A percentile compares a stretch with the other conserved stretches of the same genome.
These are phyloP conservation scores for Troides oblongomaculatus DNA, from an alignment of 2,888 invertebrate genomes.

Conservation along the genomic window DNA sequence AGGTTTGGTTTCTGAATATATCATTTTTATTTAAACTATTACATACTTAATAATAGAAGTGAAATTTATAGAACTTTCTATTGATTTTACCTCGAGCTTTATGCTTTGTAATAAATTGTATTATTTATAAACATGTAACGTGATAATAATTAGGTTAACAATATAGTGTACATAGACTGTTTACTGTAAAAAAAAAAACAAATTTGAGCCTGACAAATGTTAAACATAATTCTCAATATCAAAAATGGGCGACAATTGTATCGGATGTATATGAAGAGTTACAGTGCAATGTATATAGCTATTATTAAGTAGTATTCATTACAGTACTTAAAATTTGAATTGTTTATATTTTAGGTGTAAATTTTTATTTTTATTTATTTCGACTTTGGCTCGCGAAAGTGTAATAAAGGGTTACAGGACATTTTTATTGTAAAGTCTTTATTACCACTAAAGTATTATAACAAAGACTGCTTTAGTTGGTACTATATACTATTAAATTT, in stretches of 20 bases:
- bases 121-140: conserved; percentile 68
- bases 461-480: not conserved
- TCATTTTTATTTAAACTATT: conserved; percentile 4
- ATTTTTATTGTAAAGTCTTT: not conserved
- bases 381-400: not conserved
- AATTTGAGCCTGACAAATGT: conserved; percentile 45
- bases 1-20: not conserved
- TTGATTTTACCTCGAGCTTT: conserved; percentile 1
- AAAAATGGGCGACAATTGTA: conserved; percentile 49
- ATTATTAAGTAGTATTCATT: conserved; percentile 50
- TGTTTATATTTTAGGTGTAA: conserved; percentile 39
- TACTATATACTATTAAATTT: not conserved
- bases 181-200: conserved; percentile 50
- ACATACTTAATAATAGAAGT: not conserved
- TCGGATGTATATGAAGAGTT: conserved; percentile 43
- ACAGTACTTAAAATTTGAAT: conserved; percentile 31
- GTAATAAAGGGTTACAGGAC: not conserved
- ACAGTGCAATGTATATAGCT: conserved; percentile 63
- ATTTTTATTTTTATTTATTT: conserved; percentile 37
- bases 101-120: conserved; percentile 33
- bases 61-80: conserved; percentile 10
- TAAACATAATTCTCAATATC: conserved; percentile 35
- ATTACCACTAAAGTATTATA: not conserved
- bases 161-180: conserved; percentile 65
- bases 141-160: conserved; percentile 77